A percentile compares a stretch with the other conserved stretches of the same genome.
These are phyloP conservation scores for Quadriops clusia DNA, from an alignment of 2,888 invertebrate species.

Conservation along the genomic window DNA sequence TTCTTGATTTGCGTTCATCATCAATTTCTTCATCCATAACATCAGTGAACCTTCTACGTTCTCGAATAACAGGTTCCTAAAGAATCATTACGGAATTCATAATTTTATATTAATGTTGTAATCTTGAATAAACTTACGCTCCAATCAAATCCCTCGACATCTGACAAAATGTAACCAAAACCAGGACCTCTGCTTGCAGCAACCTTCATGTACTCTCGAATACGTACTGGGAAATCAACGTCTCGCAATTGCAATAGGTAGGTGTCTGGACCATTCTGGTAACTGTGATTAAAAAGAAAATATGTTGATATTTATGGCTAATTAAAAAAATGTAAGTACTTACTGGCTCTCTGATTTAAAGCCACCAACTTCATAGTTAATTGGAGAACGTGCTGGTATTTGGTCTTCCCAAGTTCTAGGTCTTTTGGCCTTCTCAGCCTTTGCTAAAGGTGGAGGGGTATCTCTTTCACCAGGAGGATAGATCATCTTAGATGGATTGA, in stretches of 20 bases:
- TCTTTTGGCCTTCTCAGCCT: too few relatives aligned
- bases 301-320: too few relatives aligned
- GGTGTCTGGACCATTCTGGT: conserved; percentile 94
- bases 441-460: conserved; percentile 61
- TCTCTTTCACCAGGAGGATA: conserved; percentile 78
- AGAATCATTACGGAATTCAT: not conserved
- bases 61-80: conserved; percentile 76
- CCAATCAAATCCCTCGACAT: conserved; percentile 62
- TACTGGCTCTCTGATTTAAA: conserved; percentile 79
- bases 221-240: conserved; percentile 85
- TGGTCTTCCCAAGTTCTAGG: conserved; percentile 63
- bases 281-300: conserved; percentile 45
- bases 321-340: conserved; percentile 29
- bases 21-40: conserved; percentile 94
- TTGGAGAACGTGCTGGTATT: conserved; percentile 64
- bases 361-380: conserved; percentile 73
- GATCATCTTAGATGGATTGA: conserved; percentile 88
- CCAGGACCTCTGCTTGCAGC: conserved; percentile 67
- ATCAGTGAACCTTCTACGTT: conserved; percentile 83
- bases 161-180: conserved; percentile 51
- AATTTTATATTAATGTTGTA: conserved; percentile 4
- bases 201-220: conserved; percentile 91
- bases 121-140: conserved; percentile 46
- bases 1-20: conserved; percentile 73
- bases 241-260: conserved; percentile 88